Conservation (phyloP, 2,888 invertebrate genomes). For the Brachynemurus nebulosus region DNA sequence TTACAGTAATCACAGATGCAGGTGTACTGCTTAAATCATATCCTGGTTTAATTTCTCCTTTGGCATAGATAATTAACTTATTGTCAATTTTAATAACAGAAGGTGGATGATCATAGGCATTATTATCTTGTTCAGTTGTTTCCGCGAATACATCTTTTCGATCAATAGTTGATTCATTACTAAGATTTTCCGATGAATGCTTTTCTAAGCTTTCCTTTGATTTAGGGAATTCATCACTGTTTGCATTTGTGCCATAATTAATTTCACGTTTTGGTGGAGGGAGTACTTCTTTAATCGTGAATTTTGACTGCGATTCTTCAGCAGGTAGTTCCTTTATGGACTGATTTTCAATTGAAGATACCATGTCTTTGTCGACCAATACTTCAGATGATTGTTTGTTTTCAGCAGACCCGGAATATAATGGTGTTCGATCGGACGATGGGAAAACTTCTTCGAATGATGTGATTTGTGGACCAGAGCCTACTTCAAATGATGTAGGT, state of each 20-base stretch:
- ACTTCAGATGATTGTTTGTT: background rate
- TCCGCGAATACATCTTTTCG: constrained; percentile 14
- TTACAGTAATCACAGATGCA: constrained; percentile 30
- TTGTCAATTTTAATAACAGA: constrained; percentile 30
- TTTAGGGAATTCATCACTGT: constrained; percentile 33
- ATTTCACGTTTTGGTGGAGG: constrained; percentile 26
- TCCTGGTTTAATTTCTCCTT: constrained; percentile 25
- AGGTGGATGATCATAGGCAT: constrained; percentile 28
- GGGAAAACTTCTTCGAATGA: background rate
- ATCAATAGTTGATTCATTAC: no score
- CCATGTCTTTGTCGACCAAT: background rate
- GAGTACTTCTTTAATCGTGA: constrained; percentile 46
- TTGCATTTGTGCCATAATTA: constrained; percentile 1
- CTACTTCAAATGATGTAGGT: constrained; percentile 23
- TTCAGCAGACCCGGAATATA: background rate
- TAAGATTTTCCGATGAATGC: constrained; percentile 36
- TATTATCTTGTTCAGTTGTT: constrained; percentile 17
- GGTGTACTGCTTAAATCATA: constrained; percentile 27
- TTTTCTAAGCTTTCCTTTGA: constrained; percentile 33
- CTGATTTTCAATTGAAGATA: constrained; percentile 6
- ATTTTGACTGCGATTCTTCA: constrained; percentile 20
- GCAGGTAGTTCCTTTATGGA: background rate
- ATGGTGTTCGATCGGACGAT: background rate
- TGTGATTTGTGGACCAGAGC: constrained; percentile 24
- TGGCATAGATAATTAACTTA: constrained; percentile 28